Percentiles rank a stretch among this genome's conserved stretches.
Conservation (phyloP, 2,888 invertebrate genomes). For the Coelopa pilipes region DNA sequence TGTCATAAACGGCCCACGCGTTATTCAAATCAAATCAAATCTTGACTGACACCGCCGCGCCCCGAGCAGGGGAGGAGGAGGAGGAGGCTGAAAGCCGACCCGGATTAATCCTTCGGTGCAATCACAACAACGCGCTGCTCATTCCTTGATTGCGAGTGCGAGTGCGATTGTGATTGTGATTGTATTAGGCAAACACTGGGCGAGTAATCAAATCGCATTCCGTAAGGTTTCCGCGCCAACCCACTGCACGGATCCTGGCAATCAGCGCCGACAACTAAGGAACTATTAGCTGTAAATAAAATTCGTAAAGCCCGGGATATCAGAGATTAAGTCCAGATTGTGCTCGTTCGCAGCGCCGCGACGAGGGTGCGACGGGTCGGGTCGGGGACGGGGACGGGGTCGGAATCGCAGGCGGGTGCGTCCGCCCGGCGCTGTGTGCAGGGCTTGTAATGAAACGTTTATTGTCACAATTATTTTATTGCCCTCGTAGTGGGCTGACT, state of each 20-base stretch:
- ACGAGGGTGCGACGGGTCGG: slow-evolving; percentile 26
- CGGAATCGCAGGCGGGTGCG: slow-evolving; percentile 10
- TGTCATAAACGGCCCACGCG: slow-evolving; percentile 48
- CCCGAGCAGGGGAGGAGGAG: slow-evolving; percentile 17
- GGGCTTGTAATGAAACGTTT: slow-evolving; percentile 65
- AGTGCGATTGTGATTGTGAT: slow-evolving; percentile 47
- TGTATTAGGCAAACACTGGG: slow-evolving; percentile 51
- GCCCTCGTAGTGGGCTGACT: slow-evolving; percentile 53
- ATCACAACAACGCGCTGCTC: slow-evolving; percentile 44
- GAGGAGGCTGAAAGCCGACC: slow-evolving; percentile 27
- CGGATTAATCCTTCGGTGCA: slow-evolving; percentile 44
- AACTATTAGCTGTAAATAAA: slow-evolving; percentile 60
- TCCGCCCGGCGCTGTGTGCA: slow-evolving; percentile 30
- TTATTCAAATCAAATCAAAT: slow-evolving; percentile 25
- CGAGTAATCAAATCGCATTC: slow-evolving; percentile 57
- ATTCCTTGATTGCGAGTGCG: slow-evolving; percentile 47
- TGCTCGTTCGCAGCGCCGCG: slow-evolving; percentile 6
- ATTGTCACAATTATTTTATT: slow-evolving; percentile 68
- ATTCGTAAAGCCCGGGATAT: slow-evolving; percentile 44
- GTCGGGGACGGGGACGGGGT: too few species aligned
- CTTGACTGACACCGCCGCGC: background rate
- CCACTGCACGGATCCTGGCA: slow-evolving; percentile 41
- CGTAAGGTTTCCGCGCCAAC: slow-evolving; percentile 17
- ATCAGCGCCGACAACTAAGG: slow-evolving; percentile 55
- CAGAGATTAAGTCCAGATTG: slow-evolving; percentile 32